A percentile compares a stretch with the other conserved stretches of the same genome.
These are phyloP conservation scores for Chrysolina oricalcia DNA, from an alignment of 2,888 invertebrate species.

Conservation along the genomic window DNA sequence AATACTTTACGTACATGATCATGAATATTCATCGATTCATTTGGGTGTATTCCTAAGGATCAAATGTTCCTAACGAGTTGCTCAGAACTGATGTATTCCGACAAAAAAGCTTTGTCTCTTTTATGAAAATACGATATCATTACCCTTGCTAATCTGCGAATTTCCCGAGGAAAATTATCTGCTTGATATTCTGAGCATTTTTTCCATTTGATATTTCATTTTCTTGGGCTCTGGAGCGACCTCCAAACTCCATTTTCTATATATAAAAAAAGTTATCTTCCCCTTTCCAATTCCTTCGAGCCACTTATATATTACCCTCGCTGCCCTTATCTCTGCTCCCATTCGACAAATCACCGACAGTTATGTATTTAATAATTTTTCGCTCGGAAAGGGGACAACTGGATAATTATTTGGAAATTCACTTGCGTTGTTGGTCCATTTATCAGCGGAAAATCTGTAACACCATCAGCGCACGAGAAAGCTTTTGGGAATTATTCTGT, in stretches of 20 bases:
- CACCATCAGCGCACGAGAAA: background rate
- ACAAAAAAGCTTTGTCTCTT: background rate
- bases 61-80: background rate
- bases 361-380: constrained; percentile 18
- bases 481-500: background rate
- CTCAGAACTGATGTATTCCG: background rate
- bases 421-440: background rate
- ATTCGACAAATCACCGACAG: constrained; percentile 19
- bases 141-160: constrained; percentile 1
- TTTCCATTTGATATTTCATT: constrained; percentile 16
- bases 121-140: background rate
- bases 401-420: constrained; percentile 12
- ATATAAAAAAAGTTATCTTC: constrained; percentile 11
- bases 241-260: constrained; percentile 2
- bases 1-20: too few species aligned
- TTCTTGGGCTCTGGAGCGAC: background rate
- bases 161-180: background rate
- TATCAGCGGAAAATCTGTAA: background rate
- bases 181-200: constrained; percentile 18
- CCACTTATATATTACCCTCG: constrained; percentile 8
- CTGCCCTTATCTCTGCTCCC: background rate
- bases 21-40: background rate
- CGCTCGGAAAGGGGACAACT: background rate
- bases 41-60: background rate
- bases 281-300: constrained; percentile 17